Base-by-base conservation (phyloP, 2,888 invertebrate genomes). In the Gisinianus flammeolus region DNA sequence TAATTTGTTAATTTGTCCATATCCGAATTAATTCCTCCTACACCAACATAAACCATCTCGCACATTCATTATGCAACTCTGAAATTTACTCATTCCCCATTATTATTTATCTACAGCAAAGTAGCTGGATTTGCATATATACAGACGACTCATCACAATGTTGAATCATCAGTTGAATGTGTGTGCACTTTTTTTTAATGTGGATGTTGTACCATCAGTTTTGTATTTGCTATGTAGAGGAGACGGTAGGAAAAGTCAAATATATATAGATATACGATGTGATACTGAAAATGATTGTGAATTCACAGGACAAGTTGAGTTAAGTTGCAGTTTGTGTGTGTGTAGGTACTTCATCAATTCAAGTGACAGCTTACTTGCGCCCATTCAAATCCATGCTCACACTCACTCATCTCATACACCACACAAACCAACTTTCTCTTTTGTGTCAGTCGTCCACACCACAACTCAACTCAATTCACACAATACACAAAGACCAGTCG, bases 391-490 rank as follows among this genome's bases (percentile, higher is more conserved):
- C 56, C 56, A 73, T 58, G 33, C 30, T 69, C 58, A n/a, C n/a
- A n/a, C n/a, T n/a, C n/a, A n/a, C n/a, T n/a, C n/a, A n/a, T n/a
- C n/a, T n/a, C n/a, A n/a, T n/a, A n/a, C n/a, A n/a, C n/a, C n/a
- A n/a, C n/a, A n/a, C n/a, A 66, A 35, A 6, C 1, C 56, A 64
- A 77, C 77, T 77, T 77, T 77, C 77, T 72, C 77, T 77, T 77
- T 77, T 69, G 52, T n/a, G n/a, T 19, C 6, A 26, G 35, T 24
- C 64, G 56, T 71, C 30, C 56, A 71, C 67, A 33, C 33, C 33
- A 67, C 33, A 30, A 31, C 1, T 67, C 67, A 67, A 24, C 1
- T 22, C 24, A 54, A 54, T 54, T 28, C 28, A 28, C 54, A 54
- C 54, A 52, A 8, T 2, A 22, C 19, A 33, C 31, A 19, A 26